phyloP scores from a whole-genome alignment of 2,797 vertebrate genomes.

The Bradypodion ventrale region DNA sequence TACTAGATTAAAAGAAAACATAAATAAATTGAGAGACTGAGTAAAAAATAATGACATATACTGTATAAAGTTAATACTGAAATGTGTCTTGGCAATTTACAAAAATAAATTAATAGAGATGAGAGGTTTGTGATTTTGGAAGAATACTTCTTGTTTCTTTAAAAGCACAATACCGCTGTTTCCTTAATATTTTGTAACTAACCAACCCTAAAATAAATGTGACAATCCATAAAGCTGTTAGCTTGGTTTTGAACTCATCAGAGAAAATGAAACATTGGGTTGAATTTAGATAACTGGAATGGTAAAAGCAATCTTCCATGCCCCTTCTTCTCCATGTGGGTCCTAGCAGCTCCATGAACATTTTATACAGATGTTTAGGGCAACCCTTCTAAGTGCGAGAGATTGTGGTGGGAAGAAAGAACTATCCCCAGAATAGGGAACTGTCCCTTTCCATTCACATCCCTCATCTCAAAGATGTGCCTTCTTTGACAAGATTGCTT shows the following conservation, averaged over 20 bases:
- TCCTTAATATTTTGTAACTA: neutral
- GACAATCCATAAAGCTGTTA: neutral
- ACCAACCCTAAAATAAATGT: neutral
- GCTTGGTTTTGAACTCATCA: neutral
- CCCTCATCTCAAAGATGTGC: neutral
- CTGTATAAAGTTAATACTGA: neutral
- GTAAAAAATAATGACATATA: neutral
- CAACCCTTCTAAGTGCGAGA: neutral
- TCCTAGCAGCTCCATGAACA: neutral
- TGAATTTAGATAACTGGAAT: neutral
- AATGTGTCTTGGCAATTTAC: neutral
- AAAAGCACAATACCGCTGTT: neutral
- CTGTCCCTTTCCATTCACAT: neutral
- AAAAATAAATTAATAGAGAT: neutral
- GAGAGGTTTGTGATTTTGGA: neutral
- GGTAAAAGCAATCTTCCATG: neutral
- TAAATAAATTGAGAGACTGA: slow-evolving; percentile 8
- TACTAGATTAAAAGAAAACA: slow-evolving; percentile 1
- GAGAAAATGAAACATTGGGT: neutral
- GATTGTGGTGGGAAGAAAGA: neutral
- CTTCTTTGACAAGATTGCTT: too few relatives aligned
- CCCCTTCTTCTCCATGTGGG: neutral
- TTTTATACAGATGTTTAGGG: too few relatives aligned
- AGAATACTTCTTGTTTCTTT: neutral
- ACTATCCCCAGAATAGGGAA: neutral